Evolutionary conservation across 2,888 invertebrate species (phyloP).

Genomic region (Agriopis leucophaearia): DNA sequence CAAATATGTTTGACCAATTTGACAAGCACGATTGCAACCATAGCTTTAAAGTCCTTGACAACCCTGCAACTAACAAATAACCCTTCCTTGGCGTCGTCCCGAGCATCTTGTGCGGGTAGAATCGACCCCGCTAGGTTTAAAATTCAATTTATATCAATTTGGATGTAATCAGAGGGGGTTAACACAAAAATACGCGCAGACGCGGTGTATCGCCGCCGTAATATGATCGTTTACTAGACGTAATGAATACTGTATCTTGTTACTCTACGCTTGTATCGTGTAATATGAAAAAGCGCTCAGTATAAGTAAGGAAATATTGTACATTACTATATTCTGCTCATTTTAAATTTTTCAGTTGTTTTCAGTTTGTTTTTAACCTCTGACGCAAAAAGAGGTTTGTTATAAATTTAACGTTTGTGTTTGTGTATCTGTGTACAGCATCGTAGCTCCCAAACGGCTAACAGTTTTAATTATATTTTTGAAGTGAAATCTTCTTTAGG

Average conservation of each 20-base stretch:
- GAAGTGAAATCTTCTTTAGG: too few species aligned
- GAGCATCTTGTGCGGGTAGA: slow-evolving; percentile 62
- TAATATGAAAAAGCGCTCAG: slow-evolving; percentile 14
- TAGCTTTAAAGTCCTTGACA: slow-evolving; percentile 46
- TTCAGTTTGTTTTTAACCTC: too few species aligned
- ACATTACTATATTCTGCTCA: background rate
- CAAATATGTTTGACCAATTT: background rate
- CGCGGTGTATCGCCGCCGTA: slow-evolving; percentile 65
- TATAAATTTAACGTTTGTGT: too few species aligned
- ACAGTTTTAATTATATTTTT: too few species aligned
- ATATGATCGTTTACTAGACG: slow-evolving; percentile 67
- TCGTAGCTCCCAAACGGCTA: too few species aligned
- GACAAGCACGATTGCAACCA: background rate
- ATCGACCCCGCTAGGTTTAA: slow-evolving; percentile 77
- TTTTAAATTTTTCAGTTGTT: background rate
- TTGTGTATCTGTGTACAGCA: too few species aligned
- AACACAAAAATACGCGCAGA: slow-evolving; percentile 78
- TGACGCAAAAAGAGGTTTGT: too few species aligned
- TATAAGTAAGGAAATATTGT: slow-evolving; percentile 1
- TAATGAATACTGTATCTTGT: slow-evolving; percentile 40
- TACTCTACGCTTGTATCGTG: slow-evolving; percentile 10
- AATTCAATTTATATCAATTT: slow-evolving; percentile 86
- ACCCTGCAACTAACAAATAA: slow-evolving; percentile 72
- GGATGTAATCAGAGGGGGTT: slow-evolving; percentile 80
- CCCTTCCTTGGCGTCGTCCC: slow-evolving; percentile 65